Percentiles rank a stretch among this genome's conserved stretches.
Evolutionary conservation across 2,888 invertebrate species (phyloP).

Genomic region (Melanostoma mellinum): DNA sequence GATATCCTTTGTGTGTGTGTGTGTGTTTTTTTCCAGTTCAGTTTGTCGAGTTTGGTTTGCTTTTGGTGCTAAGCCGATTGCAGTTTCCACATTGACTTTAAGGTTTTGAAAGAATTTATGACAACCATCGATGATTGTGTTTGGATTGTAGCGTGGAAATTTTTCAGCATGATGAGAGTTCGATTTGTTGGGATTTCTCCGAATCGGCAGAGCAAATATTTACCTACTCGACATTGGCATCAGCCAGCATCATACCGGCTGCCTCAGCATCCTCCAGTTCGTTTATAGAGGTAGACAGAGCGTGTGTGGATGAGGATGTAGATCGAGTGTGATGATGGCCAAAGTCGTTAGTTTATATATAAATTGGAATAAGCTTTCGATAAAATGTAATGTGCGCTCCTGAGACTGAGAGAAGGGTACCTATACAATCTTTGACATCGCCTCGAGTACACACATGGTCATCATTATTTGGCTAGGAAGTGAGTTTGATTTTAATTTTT

Average conservation of each 20-base stretch:
- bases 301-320: neutral
- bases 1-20: slow-evolving; percentile 11
- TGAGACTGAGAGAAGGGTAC: slow-evolving; percentile 1
- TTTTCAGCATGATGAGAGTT: slow-evolving; percentile 16
- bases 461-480: neutral
- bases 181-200: slow-evolving; percentile 30
- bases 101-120: slow-evolving; percentile 33
- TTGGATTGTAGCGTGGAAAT: slow-evolving; percentile 41
- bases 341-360: slow-evolving; percentile 15
- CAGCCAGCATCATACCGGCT: neutral
- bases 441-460: slow-evolving; percentile 3
- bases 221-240: slow-evolving; percentile 16
- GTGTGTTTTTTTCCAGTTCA: slow-evolving; percentile 12
- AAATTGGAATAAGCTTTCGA: slow-evolving; percentile 15
- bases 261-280: neutral
- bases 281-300: slow-evolving; percentile 12
- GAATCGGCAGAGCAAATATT: slow-evolving; percentile 42
- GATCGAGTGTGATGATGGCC: neutral
- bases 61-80: slow-evolving; percentile 33
- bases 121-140: neutral
- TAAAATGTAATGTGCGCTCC: slow-evolving; percentile 7
- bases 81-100: slow-evolving; percentile 42
- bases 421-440: neutral
- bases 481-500: slow-evolving; percentile 8
- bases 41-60: slow-evolving; percentile 16